These are phyloP conservation scores for Lasioglossum calceatum DNA, from an alignment of 2,888 invertebrate species.

Conservation along the genomic window DNA sequence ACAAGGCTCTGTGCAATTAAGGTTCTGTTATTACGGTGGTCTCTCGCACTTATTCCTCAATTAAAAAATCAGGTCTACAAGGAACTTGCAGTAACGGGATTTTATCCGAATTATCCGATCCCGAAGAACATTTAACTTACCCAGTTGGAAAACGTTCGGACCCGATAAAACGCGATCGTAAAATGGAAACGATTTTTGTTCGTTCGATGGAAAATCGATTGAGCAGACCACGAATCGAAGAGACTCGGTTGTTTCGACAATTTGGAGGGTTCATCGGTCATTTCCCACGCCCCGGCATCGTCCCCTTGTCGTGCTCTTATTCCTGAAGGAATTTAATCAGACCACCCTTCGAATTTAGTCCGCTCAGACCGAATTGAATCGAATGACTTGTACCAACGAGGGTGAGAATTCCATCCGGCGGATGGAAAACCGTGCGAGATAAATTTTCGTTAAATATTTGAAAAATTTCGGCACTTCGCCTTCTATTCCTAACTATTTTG, in stretches of 20 bases:
- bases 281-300: slow-evolving; percentile 41
- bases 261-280: slow-evolving; percentile 62
- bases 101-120: slow-evolving; percentile 8
- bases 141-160: not conserved
- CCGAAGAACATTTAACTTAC: not conserved
- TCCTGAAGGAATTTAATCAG: slow-evolving; percentile 72
- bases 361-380: slow-evolving; percentile 66
- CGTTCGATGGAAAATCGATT: slow-evolving; percentile 41
- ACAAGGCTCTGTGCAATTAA: not conserved
- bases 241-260: slow-evolving; percentile 54
- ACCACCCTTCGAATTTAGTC: slow-evolving; percentile 68
- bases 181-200: slow-evolving; percentile 33
- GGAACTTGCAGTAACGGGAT: not conserved
- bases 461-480: not conserved
- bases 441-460: slow-evolving; percentile 62
- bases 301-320: slow-evolving; percentile 48
- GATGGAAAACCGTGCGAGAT: slow-evolving; percentile 44
- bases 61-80: not conserved
- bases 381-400: slow-evolving; percentile 59
- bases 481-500: not conserved
- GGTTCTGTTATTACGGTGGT: not conserved
- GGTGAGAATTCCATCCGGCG: slow-evolving; percentile 51
- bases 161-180: slow-evolving; percentile 25
- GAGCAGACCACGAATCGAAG: slow-evolving; percentile 34
- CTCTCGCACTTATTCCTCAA: not conserved